Evolutionary conservation across 2,113 vertebrate species (phyloP), one percentile per base, ranked within the genome.

Genomic region (Larimichthys crocea): DNA sequence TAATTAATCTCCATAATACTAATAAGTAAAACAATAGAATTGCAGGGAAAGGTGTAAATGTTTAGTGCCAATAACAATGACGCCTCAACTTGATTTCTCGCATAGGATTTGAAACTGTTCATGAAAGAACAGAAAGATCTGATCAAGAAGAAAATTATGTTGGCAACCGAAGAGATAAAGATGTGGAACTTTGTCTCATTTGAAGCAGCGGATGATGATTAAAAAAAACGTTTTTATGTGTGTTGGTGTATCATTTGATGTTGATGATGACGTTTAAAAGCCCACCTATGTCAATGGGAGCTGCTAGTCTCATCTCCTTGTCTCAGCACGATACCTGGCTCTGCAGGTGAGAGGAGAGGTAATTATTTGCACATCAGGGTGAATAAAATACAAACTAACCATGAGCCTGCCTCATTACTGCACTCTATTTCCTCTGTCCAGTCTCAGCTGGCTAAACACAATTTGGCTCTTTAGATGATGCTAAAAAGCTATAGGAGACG

Each of bases 321-420:
- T 79, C 73, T 74, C 88, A 79, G 81, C 67, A 48, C 60, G 76
- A 59, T 53, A 49, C 49, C 62, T 64, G 63, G 59, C 74, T 74
- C 67, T 19, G 72, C 79, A 75, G 74, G 83, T 42, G 56, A 81
- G 49, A 46, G 17, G 56, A 83, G 42, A 80, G 56, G 74, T 82
- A 72, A 82, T 84, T 84, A 82, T 85, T 84, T 76, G 64, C 63
- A 78, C 62, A 76, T 81, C 77, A 72, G 66, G 79, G 57, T 87
- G 50, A 84, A 88, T 78, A 82, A 78, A 80, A 82, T 22, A 76
- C 55, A 72, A 59, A 70, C 46, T 48, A 72, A 65, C 53, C 66
- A 57, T 6, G 10, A 59, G 31, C 56, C 56, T 44, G 53, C 66
- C 61, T 61, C 70, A 80, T 82, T 65, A 57, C 68, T 12, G 14